Base-by-base conservation (phyloP, 2,113 vertebrate genomes). In the Scophthalmus maximus region DNA sequence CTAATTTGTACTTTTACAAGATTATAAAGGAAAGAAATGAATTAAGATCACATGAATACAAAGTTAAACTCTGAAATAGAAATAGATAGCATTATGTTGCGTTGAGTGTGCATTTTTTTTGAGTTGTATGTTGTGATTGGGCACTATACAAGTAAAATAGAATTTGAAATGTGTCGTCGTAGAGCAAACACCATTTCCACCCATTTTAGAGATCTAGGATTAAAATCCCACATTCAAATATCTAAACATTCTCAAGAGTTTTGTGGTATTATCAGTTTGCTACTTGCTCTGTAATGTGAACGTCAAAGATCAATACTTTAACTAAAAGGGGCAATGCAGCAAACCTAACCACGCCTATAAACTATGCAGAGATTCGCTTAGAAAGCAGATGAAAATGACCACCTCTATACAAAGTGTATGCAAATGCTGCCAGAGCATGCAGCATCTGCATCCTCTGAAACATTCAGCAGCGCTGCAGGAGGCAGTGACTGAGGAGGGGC, bases 391-490 rank as follows among this genome's bases (percentile, higher is more conserved):
- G 1, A 20, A 47, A 52, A 30, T 50, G 52, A 52, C 58, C 56
- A 38, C 20, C 15, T 79, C 55, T 62, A 62, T 53, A 40, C 32
- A 66, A 73, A 83, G 56, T 32, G n/a, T 36, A 82, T 83, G 86
- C 70, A 70, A 80, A 76, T 79, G 22, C 3, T 46, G 22, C 4
- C 61, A 26, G 18, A 69, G 57, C 27, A 36, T 63, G 62, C 50
- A 46, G 58, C 53, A n/a, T 67, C 50, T 51, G 61, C 53, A 63
- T 73, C 68, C 40, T 55, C 51, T 74, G 40, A 32, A 59, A 25
- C n/a, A 57, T 78, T 67, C 62, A 61, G 69, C 68, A 64, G 64
- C 60, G 25, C 68, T 50, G 55, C 59, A 59, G 64, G 47, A 42
- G 73, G 49, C 56, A 26, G 32, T 5, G 15, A 66, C 38, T 17